Base-by-base conservation (phyloP, 2,888 invertebrate species). In the Cryptus viduatorius region DNA sequence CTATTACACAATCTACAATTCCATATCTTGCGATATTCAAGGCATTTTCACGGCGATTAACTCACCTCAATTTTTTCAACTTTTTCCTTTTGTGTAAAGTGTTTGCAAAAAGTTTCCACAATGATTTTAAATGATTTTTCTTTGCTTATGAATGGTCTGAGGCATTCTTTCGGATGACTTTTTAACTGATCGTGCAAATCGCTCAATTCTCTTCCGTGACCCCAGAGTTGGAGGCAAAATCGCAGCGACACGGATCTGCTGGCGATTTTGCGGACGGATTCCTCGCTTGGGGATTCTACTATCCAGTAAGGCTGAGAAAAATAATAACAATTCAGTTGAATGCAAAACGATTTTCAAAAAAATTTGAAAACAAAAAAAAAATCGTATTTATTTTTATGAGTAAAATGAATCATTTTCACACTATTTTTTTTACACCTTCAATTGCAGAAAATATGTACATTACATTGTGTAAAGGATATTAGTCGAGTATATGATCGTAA, bases 21-120 rank as follows among this genome's bases (percentile, higher is more conserved):
- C 53, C 14, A 29, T 31, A 44, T 12, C 3, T 29, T 24, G 31
- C 48, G 65, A 31, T 44, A 16, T 76, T n/a, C 5, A 37, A 7
- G 19, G 8, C 37, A 8, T 7, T 37, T 8, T 37, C 37, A 7
- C 68, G 50, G 14, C 29, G 10, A 24, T 31, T 29, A 29, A 84
- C 79, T 86, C 91, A 97, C 97, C 95, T 99, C 98, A 90, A 99
- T 97, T 94, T 97, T 97, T 0, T 96, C 94, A 29, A 99, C 94
- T 95, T 98, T 99, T 89, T 98, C 97, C 77, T 95, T 94, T 92
- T 97, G 96, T 0, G 95, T 95, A 86, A 98, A 96, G 94, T 97
- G 97, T 92, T 97, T 98, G 92, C 98, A 98, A 93, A 97, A 99
- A 0, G 98, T 97, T 93, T 98, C 98, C 0, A 99, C 97, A 83